Percentiles rank a stretch among this genome's conserved stretches.
phyloP scores from a whole-genome alignment of 1,140 invertebrate genomes.

The Apocrypta bakeri region DNA sequence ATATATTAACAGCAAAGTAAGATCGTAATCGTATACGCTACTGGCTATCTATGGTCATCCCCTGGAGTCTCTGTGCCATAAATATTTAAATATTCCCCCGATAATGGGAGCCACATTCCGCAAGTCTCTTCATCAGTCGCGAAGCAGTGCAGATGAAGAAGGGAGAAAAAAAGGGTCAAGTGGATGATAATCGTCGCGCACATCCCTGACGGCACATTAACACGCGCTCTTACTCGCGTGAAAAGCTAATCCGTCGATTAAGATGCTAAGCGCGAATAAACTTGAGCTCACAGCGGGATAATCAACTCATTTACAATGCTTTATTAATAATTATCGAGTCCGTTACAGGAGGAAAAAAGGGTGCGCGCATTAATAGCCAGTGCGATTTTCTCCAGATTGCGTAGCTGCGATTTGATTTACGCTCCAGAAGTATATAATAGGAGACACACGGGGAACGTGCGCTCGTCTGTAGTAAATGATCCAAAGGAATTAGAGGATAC shows the following conservation, averaged over 20 bases:
- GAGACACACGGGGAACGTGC: background rate
- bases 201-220: background rate
- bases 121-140: background rate
- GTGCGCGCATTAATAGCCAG: background rate
- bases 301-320: slow-evolving; percentile 12
- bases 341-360: background rate
- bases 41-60: slow-evolving; percentile 6
- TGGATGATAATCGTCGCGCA: background rate
- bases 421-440: background rate
- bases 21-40: slow-evolving; percentile 26
- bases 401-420: slow-evolving; percentile 4
- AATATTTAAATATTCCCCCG: slow-evolving; percentile 42
- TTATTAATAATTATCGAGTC: slow-evolving; percentile 39
- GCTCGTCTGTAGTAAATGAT: background rate
- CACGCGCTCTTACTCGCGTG: no score
- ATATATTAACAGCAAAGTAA: background rate
- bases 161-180: background rate
- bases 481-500: background rate
- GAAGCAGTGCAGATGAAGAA: no score
- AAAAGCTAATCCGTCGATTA: slow-evolving; percentile 36
- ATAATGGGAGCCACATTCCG: slow-evolving; percentile 20
- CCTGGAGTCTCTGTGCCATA: background rate
- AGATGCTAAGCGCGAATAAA: slow-evolving; percentile 9
- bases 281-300: background rate
- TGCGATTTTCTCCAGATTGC: background rate